Evolutionary conservation across 2,113 vertebrate species (phyloP).

Genomic region (Syngnathus typhle): DNA sequence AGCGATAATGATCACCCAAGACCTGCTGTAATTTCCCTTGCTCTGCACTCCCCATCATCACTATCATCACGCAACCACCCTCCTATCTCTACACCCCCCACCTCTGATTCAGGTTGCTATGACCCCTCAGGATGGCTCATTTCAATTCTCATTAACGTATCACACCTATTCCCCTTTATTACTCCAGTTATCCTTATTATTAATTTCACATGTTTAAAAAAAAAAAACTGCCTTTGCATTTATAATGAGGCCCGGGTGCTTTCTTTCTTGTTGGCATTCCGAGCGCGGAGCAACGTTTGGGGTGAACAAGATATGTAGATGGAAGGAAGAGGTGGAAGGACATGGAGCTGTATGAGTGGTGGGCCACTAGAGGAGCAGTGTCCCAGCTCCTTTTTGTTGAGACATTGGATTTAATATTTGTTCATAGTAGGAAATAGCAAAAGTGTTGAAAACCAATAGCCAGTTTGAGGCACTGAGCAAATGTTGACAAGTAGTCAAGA

Average conservation of each 20-base stretch:
- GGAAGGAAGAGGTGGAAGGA: constrained; percentile 6
- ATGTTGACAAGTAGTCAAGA: constrained; percentile 27
- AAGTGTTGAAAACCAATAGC: constrained; percentile 44
- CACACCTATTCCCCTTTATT: constrained; percentile 59
- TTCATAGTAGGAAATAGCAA: constrained; percentile 39
- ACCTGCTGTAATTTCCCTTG: constrained; percentile 63
- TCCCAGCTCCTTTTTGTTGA: constrained; percentile 23
- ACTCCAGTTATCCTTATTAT: constrained; percentile 62
- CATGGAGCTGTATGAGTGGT: constrained; percentile 9
- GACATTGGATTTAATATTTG: constrained; percentile 26
- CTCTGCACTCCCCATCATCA: constrained; percentile 45
- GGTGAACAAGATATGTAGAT: constrained; percentile 42
- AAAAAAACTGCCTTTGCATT: constrained; percentile 64
- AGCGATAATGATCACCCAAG: constrained; percentile 58
- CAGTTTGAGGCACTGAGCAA: constrained; percentile 38
- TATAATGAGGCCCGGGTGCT: constrained; percentile 39
- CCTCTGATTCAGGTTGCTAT: constrained; percentile 50
- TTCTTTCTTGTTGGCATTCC: constrained; percentile 4
- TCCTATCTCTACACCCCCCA: neutral
- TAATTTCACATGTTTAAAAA: constrained; percentile 60
- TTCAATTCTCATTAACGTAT: constrained; percentile 63
- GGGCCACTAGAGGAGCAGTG: constrained; percentile 8
- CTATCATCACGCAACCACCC: neutral
- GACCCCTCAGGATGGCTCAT: constrained; percentile 59
- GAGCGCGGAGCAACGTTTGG: constrained; percentile 29